Percentiles rank a stretch among this genome's conserved stretches.
phyloP scores from a whole-genome alignment of 2,797 vertebrate genomes.

The Micromesistius poutassou region DNA sequence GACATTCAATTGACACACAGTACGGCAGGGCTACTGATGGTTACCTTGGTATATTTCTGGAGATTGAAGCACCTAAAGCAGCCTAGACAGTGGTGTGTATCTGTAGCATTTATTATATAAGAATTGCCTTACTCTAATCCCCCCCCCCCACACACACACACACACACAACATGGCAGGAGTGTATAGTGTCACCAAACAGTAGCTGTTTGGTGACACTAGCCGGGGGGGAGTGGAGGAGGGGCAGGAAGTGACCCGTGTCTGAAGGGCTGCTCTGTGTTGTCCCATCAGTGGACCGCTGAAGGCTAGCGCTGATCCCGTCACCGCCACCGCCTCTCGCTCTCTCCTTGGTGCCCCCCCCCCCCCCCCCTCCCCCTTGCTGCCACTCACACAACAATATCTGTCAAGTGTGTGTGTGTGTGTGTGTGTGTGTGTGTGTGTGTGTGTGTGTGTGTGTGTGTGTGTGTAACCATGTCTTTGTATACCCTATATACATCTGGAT shows the following conservation, averaged over 20 bases:
- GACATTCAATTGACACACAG: too few relatives aligned
- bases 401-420: background rate
- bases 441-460: too few relatives aligned
- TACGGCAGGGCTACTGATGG: too few relatives aligned
- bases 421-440: too few relatives aligned
- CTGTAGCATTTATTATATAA: too few relatives aligned
- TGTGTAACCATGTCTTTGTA: background rate
- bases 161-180: constrained; percentile 30
- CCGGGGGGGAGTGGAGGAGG: background rate
- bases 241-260: constrained; percentile 70
- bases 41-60: too few relatives aligned
- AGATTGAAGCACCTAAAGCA: too few relatives aligned
- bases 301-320: constrained; percentile 60
- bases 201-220: constrained; percentile 26
- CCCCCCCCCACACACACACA: too few relatives aligned
- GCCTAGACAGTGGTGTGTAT: too few relatives aligned
- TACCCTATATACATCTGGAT: background rate
- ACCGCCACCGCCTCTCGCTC: constrained; percentile 27
- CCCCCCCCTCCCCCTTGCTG: constrained; percentile 11
- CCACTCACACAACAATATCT: constrained; percentile 16
- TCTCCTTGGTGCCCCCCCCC: constrained; percentile 27
- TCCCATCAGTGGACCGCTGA: constrained; percentile 64
- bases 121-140: too few relatives aligned
- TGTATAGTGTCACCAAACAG: constrained; percentile 38
- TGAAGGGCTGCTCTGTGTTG: constrained; percentile 67